Base-by-base conservation (phyloP, 1,140 invertebrate species). In the Megalopta genalis region DNA sequence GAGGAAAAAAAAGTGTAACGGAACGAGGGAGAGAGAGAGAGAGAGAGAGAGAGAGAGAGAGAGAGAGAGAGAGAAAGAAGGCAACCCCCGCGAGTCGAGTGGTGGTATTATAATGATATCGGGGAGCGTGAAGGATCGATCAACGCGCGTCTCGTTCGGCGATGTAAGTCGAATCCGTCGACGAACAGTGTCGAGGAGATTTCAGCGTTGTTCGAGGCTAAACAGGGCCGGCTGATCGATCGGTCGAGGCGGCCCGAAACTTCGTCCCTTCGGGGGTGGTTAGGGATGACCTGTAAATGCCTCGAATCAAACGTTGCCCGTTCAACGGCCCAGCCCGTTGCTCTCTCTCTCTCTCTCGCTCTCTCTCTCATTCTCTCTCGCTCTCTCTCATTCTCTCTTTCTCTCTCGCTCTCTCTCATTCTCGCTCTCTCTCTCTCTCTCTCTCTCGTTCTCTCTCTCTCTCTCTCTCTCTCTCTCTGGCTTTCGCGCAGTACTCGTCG, bases 161-260 rank as follows among this genome's bases (percentile, higher is more conserved):
- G 54, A 57, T 9, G 21, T 57, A 57, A 57, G 54, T 57, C 54
- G 66, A 77, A 77, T 77, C 66, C 42, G 46, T 77, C 27, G 32
- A 39, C 1, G 74, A 62, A 69, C 39, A 70, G 54, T 77, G 57
- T 69, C 74, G 65, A 32, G 65, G 74, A 77, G 75, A 77, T 77
- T 77, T 70, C 39, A 77, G 63, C 23, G 46, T 75, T 74, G 23
- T 75, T 25, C 32, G 49, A 21, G 75, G 66, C 67, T 46, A 70
- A 77, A 77, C 75, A 70, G 75, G 54, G 66, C 52, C 27, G 66
- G 9, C 66, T 77, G 57, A 77, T 77, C 75, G 75, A 77, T 77
- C 75, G 39, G n/a, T n/a, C n/a, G 57, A 27, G 57, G 66, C 66
- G 75, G 25, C 75, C 68, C 66, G 52, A 69, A 77, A 69, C 68